phyloP scores from a whole-genome alignment of 2,888 invertebrate species.

The Phaedon cochleariae region DNA sequence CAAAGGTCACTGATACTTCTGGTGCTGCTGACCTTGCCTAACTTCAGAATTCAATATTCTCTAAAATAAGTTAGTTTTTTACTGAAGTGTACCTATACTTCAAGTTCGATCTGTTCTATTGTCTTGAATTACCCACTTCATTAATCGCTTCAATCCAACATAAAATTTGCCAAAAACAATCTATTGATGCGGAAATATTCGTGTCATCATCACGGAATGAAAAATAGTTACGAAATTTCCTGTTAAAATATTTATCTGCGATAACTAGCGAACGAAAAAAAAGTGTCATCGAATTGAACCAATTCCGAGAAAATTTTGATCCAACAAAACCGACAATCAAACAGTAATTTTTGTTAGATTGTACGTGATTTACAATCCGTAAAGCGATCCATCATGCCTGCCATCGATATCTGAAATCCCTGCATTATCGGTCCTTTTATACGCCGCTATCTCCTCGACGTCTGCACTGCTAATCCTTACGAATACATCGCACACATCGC shows the following conservation, averaged over 20 bases:
- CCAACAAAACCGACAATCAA: conserved; percentile 52
- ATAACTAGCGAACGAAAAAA: background rate
- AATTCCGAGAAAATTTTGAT: conserved; percentile 37
- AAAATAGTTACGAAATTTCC: background rate
- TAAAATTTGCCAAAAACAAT: too few species aligned
- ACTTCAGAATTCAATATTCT: too few species aligned
- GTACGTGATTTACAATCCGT: conserved; percentile 64
- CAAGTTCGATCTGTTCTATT: too few species aligned
- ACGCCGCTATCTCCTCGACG: conserved; percentile 59
- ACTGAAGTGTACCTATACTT: too few species aligned
- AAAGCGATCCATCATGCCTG: conserved; percentile 61
- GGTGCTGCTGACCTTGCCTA: too few species aligned
- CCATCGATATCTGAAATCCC: conserved; percentile 63
- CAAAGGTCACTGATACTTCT: too few species aligned
- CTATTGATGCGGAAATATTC: too few species aligned
- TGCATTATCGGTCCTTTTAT: conserved; percentile 61
- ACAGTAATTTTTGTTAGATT: conserved; percentile 60
- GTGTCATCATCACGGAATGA: too few species aligned
- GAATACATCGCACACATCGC: conserved; percentile 44
- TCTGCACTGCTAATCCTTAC: conserved; percentile 58
- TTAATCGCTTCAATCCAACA: too few species aligned
- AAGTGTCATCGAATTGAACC: conserved; percentile 14
- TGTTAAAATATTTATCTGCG: background rate
- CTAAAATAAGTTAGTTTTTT: too few species aligned
- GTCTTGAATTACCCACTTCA: too few species aligned